A percentile compares a stretch with the other conserved stretches of the same genome.
Conservation (phyloP, 2,113 vertebrate species). For the Solenodon paradoxus region DNA sequence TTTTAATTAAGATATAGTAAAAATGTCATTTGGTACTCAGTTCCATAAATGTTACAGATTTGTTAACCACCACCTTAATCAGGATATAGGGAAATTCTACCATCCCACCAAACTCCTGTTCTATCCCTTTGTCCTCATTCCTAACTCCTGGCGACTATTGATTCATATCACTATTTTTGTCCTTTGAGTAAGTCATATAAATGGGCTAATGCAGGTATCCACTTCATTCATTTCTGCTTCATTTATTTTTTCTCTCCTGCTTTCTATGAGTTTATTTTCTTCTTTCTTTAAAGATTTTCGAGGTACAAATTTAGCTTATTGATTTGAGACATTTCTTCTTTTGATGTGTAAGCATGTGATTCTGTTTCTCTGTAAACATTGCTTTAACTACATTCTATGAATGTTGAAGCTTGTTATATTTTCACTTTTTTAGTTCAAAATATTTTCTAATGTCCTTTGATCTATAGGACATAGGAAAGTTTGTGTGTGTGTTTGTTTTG, state of each 20-base stretch:
- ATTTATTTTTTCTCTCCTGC: background rate
- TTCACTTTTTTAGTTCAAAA: background rate
- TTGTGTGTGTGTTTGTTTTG: background rate
- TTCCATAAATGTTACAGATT: background rate
- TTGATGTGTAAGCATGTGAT: background rate
- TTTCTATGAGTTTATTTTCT: background rate
- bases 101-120: background rate
- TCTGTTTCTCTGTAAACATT: background rate
- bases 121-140: fast-evolving
- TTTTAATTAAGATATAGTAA: background rate
- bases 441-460: background rate
- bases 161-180: background rate
- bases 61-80: background rate
- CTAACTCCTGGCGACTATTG: background rate
- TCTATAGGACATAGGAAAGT: background rate
- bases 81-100: background rate
- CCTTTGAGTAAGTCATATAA: background rate
- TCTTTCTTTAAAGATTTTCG: background rate
- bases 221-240: background rate
- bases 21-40: background rate
- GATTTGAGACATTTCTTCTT: background rate
- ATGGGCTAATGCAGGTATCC: background rate
- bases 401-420: background rate
- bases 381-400: background rate
- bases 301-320: background rate